Evolutionary conservation across 2,888 invertebrate species (phyloP), one percentile per base, ranked within the genome.

Genomic region (Iselma pallidipennis): DNA sequence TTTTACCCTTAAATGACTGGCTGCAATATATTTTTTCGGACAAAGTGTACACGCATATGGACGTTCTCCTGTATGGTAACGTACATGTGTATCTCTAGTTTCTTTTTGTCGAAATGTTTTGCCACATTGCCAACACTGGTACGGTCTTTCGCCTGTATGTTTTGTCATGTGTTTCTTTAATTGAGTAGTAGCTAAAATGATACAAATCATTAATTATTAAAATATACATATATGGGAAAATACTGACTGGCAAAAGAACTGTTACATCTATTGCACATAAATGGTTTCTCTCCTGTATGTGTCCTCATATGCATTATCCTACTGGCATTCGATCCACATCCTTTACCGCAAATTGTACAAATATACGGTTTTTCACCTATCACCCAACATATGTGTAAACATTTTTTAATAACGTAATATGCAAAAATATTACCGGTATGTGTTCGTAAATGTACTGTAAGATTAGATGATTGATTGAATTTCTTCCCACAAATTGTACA

Each of bases 61-160:
- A 49, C 81, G 68, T 64, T 81, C 80, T 0, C 80, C 80, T 2
- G 81, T 81, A 55, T 82, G 82, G 59, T 80, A 81, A 7, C 82
- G 69, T 4, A 79, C 73, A 63, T 82, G 82, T 4, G 81, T 80
- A 65, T 82, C 81, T 53, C 81, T 71, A 0, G 81, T 81, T 66
- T 82, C 80, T 72, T 81, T 82, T 61, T 79, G 73, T 29, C 80
- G 65, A 68, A 81, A 82, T 7, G 78, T 70, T 67, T 79, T 78
- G 2, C 81, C 82, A 65, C 82, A 82, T 52, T 80, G 80, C 77
- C 78, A 80, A 66, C 82, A 82, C 25, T 77, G 74, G 66, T 81
- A 82, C 0, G 81, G 81, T 60, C 76, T 74, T 64, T 79, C 79
- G 0, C 80, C 81, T 0, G 79, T 80, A 61, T 82, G 82, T 31